phyloP scores from a whole-genome alignment of 2,888 invertebrate species.

The Psylliodes chrysocephalus region DNA sequence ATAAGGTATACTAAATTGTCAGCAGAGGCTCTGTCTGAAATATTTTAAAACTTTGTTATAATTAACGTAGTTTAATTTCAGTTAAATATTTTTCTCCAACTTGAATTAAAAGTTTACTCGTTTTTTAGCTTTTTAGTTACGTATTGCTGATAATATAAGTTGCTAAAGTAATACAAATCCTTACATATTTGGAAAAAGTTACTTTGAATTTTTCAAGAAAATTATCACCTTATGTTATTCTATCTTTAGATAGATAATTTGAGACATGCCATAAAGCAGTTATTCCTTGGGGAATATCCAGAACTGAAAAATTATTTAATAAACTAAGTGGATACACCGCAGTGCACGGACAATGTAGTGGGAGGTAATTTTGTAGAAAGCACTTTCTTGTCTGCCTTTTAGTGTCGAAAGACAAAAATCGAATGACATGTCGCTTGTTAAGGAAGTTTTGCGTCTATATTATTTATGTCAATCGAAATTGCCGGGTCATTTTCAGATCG shows the following conservation, averaged over 20 bases:
- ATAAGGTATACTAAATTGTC: too few species aligned
- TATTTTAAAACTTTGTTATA: too few species aligned
- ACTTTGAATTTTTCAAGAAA: too few species aligned
- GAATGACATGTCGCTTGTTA: not conserved
- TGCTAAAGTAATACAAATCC: too few species aligned
- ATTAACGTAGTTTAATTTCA: too few species aligned
- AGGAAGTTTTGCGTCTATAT: constrained; percentile 4
- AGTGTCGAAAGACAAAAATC: constrained; percentile 12
- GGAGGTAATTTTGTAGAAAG: constrained; percentile 18
- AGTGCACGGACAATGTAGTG: constrained; percentile 7
- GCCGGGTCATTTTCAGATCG: not conserved
- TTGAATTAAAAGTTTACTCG: too few species aligned
- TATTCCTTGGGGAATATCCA: constrained; percentile 11
- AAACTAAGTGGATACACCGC: constrained; percentile 27
- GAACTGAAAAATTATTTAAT: constrained; percentile 30
- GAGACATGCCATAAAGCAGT: constrained; percentile 1
- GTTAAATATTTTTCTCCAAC: too few species aligned
- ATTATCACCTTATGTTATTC: too few species aligned
- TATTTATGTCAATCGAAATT: constrained; percentile 1
- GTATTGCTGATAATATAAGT: too few species aligned
- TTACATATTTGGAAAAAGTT: too few species aligned
- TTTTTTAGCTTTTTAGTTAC: too few species aligned
- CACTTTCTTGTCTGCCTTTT: constrained; percentile 18
- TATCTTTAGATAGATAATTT: not conserved
- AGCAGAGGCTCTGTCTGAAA: too few species aligned